These are phyloP conservation scores for Corythaixoides concolor DNA, from an alignment of 2,113 vertebrate species.

Conservation along the genomic window DNA sequence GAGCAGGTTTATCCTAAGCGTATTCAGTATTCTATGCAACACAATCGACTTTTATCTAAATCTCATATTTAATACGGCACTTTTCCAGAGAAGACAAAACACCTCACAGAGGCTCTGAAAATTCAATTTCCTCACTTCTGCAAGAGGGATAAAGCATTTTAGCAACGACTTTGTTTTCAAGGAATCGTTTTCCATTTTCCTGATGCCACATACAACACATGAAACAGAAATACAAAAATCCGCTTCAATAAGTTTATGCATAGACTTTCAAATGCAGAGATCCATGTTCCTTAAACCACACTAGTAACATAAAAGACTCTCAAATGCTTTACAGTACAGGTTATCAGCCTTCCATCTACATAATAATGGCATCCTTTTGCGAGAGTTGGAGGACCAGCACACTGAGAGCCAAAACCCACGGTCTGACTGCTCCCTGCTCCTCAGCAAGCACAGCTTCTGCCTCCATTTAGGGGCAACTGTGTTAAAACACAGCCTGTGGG, in stretches of 20 bases:
- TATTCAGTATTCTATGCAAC: background rate
- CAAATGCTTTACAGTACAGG: background rate
- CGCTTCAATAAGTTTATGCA: background rate
- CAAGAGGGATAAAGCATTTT: conserved; percentile 26
- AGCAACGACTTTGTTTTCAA: conserved; percentile 3
- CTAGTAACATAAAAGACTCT: background rate
- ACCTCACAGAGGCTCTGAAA: conserved; percentile 33
- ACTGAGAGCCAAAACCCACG: background rate
- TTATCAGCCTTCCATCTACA: background rate
- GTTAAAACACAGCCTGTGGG: background rate
- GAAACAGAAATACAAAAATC: background rate
- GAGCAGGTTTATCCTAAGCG: background rate
- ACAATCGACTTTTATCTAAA: conserved; percentile 20
- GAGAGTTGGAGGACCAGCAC: background rate
- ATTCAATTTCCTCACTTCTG: conserved; percentile 31
- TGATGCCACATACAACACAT: background rate
- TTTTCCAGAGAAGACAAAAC: conserved; percentile 31
- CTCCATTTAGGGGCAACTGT: background rate
- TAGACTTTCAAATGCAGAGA: background rate
- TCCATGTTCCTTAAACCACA: background rate
- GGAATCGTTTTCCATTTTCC: background rate
- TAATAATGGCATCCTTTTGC: background rate
- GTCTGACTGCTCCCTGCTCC: background rate
- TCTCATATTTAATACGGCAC: background rate
- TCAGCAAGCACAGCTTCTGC: background rate